Base-by-base conservation (phyloP, 2,888 invertebrate genomes). In the Ischnura elegans region DNA sequence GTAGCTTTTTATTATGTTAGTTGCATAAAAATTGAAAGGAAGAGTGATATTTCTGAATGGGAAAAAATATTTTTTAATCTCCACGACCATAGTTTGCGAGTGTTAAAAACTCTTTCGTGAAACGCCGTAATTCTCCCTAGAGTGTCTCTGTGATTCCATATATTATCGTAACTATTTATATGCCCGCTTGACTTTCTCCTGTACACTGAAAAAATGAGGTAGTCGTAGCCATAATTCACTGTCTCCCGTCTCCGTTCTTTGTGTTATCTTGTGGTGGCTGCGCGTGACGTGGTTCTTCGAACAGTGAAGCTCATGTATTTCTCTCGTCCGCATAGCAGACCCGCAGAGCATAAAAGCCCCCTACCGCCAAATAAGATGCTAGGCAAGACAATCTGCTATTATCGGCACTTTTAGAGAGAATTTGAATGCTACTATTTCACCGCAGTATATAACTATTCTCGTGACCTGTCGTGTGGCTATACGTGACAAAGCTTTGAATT, bases 201-300 rank as follows among this genome's bases (percentile, higher is more conserved):
- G 4, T 25, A 76, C 21, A 76, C 13, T 1, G 55, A 55, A 61
- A 61, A 61, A 61, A 61, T 47, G 25, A 76, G 36, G 16, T 76
- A 10, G 36, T 36, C 76, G 29, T 3, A 16, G 36, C 5, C 76
- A 76, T 76, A 76, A 76, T 25, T 76, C 76, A 76, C 36, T 76
- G 2, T 76, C 10, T 36, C 1, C 76, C 76, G 36, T 76, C 36
- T 36, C n/a, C n/a, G n/a, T n/a, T 36, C 29, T 76, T 76, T 76
- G 29, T 76, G 76, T 36, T 76, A 76, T 76, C 76, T 76, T 6
- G 36, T 3, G 76, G 29, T 25, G 29, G 29, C 13, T 76, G 76
- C 36, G n/a, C 76, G 76, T 76, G 76, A 76, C 76, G 25, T 76
- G 76, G n/a, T 76, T 76, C 76, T 76, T 36, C 76, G 76, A 76